Evolutionary conservation across 1,140 invertebrate species (phyloP), one percentile per base, ranked within the genome.

Genomic region (Cecropterus lyciades): DNA sequence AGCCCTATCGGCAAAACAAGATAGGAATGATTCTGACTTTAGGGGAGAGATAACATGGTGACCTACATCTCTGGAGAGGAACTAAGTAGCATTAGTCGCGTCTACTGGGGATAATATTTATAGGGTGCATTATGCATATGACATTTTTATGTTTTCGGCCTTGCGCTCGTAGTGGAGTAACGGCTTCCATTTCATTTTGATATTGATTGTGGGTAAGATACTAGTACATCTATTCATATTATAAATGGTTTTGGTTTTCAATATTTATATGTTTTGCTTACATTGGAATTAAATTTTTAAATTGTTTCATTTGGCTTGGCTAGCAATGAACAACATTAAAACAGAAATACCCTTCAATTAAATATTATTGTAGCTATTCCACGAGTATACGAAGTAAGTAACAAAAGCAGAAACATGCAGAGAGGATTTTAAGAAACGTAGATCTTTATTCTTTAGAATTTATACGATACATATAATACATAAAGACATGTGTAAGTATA

Each of bases 41-140:
- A 75, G 73, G 63, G 77, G 67, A 67, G 57, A 70, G 79, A 80
- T 79, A 87, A 77, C 80, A 85, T 75, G 69, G 71, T 91, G 89
- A 90, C 89, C 87, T 87, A 91, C 82, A 90, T 91, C 89, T 92
- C 89, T 84, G 63, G 84, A 90, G 87, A 85, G 79, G 79, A 75
- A 82, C 78, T 84, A 82, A 82, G 77, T 76, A 84, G 79, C 74
- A 82, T 90, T 89, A 89, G 82, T 27, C 33, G 72, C 70, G 75
- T 89, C 85, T 75, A 79, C 70, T 76, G 89, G 86, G 87, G 85
- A 82, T 86, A 82, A 90, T 90, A 92, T 92, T 90, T 90, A 89
- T 92, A 76, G 87, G 80, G 86, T 90, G 87, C 87, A 92, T 86
- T 86, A 89, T 89, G 89, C 84, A 86, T 82, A 83, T 90, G 89